A percentile compares a stretch with the other conserved stretches of the same genome.
phyloP scores from a whole-genome alignment of 2,113 vertebrate genomes.

The Uria aalge region DNA sequence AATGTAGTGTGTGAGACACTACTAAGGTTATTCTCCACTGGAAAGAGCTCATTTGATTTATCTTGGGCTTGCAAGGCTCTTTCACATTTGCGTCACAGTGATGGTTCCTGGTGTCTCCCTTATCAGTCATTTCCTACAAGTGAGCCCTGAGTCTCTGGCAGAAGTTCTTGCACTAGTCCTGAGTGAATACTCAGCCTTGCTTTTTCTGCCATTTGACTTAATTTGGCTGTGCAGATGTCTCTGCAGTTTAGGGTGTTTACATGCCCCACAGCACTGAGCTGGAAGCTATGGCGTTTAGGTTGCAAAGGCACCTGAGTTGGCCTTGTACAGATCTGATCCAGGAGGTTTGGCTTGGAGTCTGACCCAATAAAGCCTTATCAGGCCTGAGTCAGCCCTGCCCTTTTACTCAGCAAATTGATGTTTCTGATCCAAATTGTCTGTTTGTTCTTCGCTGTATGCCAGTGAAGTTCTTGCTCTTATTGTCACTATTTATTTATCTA shows the following conservation, averaged over 20 bases:
- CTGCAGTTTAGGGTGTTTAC: neutral
- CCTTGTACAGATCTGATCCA: neutral
- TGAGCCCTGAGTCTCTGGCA: neutral
- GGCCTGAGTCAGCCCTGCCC: neutral
- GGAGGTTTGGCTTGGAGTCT: neutral
- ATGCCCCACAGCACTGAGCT: neutral
- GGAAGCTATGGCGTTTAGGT: neutral
- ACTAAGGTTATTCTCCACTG: neutral
- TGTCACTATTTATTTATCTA: neutral
- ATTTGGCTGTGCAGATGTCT: neutral
- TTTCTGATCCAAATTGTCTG: neutral
- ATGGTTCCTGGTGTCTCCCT: neutral
- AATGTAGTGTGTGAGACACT: neutral
- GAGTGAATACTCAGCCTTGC: neutral
- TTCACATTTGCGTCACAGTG: neutral
- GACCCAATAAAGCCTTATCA: neutral
- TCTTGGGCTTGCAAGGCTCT: neutral
- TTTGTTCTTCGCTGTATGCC: neutral
- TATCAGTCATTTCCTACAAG: neutral
- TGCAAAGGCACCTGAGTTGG: neutral
- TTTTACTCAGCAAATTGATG: neutral
- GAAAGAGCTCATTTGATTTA: neutral
- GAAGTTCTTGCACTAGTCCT: neutral
- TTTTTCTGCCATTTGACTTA: neutral
- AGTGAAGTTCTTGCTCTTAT: neutral